phyloP scores from a whole-genome alignment of 2,888 invertebrate genomes.

The Agrotis segetum region DNA sequence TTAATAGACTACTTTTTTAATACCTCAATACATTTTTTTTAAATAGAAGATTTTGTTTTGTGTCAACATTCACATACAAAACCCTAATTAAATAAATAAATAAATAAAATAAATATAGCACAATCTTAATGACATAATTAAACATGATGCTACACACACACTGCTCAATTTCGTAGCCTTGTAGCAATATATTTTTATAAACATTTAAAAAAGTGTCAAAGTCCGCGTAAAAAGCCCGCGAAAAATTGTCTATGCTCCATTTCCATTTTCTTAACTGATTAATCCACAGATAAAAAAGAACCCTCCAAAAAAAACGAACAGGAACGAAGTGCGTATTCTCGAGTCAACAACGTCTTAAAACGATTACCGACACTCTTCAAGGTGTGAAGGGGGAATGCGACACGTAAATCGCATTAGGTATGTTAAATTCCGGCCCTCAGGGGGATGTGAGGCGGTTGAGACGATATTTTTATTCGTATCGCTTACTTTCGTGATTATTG shows the following conservation, averaged over 20 bases:
- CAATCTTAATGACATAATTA: too few species aligned
- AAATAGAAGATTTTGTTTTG: background rate
- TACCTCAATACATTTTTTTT: background rate
- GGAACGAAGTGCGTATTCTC: slow-evolving; percentile 71
- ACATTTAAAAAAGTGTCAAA: background rate
- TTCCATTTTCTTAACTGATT: slow-evolving; percentile 49
- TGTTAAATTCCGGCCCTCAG: slow-evolving; percentile 86
- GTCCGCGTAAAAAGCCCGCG: slow-evolving; percentile 14
- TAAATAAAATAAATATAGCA: fast-evolving
- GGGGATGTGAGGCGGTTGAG: slow-evolving; percentile 78
- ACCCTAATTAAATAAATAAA: background rate
- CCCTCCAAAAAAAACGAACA: slow-evolving; percentile 68
- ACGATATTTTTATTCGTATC: slow-evolving; percentile 90
- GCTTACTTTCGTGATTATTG: slow-evolving; percentile 90
- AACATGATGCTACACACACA: slow-evolving; percentile 3
- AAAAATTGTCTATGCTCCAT: slow-evolving; percentile 32
- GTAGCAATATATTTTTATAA: background rate
- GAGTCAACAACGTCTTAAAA: slow-evolving; percentile 87
- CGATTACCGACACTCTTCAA: slow-evolving; percentile 84
- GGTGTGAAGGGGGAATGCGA: slow-evolving; percentile 81
- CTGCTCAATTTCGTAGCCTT: slow-evolving; percentile 14
- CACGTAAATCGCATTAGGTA: slow-evolving; percentile 91
- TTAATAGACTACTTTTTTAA: too few species aligned
- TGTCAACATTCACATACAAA: too few species aligned
- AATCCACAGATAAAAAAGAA: slow-evolving; percentile 66